Base-by-base conservation (phyloP, 2,113 vertebrate genomes). In the human (Homo sapiens) region DNA sequence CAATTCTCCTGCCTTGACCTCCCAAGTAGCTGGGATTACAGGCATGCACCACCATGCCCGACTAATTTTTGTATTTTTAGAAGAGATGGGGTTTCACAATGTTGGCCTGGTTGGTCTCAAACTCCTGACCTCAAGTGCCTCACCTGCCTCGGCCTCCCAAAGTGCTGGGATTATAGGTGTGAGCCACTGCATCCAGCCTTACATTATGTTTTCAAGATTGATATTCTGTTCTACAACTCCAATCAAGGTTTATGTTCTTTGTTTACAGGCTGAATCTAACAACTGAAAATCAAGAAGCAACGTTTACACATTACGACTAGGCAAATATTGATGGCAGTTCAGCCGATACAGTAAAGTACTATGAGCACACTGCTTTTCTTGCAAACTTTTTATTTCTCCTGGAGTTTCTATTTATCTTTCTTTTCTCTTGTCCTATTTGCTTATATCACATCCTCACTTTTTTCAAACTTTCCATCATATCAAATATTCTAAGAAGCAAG, bases 171-270 rank as follows among this genome's bases (percentile, higher is more conserved):
- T 64, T 32, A 64, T 12, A 32, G 61, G 61, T 64, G 61, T 64
- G 2, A 64, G 27, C 27, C 61, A 32, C 61, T 32, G 61, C 61
- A 64, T 30, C 27, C 57, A 76, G 32, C 48, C 61, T 68, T 79
- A 72, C 32, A 72, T 85, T 50, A 78, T 48, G 16, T 93, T 64
- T 96, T 91, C 66, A 88, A 38, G 93, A 96, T 85, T 86, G 30
- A 61, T 48, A n/a, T 52, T 89, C 38, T 40, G 13, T 64, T 78
- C 48, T 45, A 78, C 4, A 87, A 13, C 48, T 59, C 64, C 14
- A 84, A 22, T 25, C 48, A 17, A 48, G 6, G 6, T 43, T 96
- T 96, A 79, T 92, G 35, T 85, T 83, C 61, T 93, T 76, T 85
- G 38, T 96, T 89, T 96, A 72, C 40, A 90, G 80, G 11, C 27